Evolutionary conservation across 2,113 vertebrate species (phyloP).

Genomic region (Hypocryptadius cinnamomeus): DNA sequence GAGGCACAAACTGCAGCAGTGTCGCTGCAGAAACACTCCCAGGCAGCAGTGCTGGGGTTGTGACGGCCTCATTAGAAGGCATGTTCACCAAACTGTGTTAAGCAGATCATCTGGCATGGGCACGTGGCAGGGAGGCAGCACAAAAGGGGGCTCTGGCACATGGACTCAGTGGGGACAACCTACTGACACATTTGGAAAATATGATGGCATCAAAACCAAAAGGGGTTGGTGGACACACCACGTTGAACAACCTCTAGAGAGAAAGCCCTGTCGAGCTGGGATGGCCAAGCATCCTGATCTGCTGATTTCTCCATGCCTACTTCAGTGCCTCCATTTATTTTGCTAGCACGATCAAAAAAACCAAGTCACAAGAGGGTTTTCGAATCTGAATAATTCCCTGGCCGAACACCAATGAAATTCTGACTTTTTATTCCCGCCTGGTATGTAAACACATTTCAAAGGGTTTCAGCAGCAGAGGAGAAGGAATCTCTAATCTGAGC

Average conservation of each 20-base stretch:
- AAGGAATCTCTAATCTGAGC: neutral
- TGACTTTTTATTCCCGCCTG: neutral
- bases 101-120: neutral
- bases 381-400: neutral
- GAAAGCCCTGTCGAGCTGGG: neutral
- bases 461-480: neutral
- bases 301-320: accelerated
- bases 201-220: accelerated
- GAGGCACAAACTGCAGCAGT: neutral
- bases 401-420: neutral
- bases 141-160: neutral
- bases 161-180: neutral
- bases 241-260: accelerated
- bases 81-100: accelerated
- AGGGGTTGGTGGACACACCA: neutral
- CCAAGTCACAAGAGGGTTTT: neutral
- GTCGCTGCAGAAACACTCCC: neutral
- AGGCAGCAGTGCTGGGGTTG: neutral
- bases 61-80: neutral
- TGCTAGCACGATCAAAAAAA: neutral
- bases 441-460: conserved; percentile 11
- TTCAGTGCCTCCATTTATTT: neutral
- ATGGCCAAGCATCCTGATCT: neutral
- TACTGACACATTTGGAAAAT: neutral
- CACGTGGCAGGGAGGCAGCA: neutral